phyloP scores from a whole-genome alignment of 2,797 vertebrate species.

The Myripristis murdjan region DNA sequence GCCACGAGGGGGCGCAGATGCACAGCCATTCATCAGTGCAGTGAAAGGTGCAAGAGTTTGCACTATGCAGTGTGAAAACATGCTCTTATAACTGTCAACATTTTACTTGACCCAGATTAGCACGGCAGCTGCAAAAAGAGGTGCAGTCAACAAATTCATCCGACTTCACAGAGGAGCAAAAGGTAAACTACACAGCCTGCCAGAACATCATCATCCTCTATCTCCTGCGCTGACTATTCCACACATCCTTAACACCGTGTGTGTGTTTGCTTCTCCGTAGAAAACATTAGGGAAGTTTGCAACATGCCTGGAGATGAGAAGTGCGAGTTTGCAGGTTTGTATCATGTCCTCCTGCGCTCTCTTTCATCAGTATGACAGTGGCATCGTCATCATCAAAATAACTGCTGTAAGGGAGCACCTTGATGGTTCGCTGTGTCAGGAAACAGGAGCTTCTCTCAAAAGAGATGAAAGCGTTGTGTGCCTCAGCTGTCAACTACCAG shows the following conservation, averaged over 20 bases:
- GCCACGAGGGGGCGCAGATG: conserved; percentile 63
- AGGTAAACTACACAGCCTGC: conserved; percentile 83
- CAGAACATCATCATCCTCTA: not conserved
- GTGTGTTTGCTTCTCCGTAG: conserved; percentile 72
- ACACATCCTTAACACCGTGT: not conserved
- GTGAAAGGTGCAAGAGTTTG: not conserved
- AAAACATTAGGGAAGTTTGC: conserved; percentile 97
- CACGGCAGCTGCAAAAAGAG: conserved; percentile 97
- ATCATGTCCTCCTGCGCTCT: not conserved
- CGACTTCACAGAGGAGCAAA: conserved; percentile 97
- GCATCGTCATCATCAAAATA: too few species aligned
- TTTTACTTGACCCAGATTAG: conserved; percentile 87
- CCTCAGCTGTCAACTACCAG: not conserved
- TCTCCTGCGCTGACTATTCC: too few species aligned
- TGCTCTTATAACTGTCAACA: conserved; percentile 10
- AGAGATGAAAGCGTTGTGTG: too few species aligned
- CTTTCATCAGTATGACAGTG: too few species aligned
- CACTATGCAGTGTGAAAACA: not conserved
- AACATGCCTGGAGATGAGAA: conserved; percentile 97
- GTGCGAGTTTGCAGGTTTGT: conserved; percentile 94
- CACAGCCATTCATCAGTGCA: not conserved
- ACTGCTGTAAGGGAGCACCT: too few species aligned
- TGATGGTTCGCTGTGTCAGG: too few species aligned
- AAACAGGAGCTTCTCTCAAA: too few species aligned
- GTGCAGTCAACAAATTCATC: conserved; percentile 93